A percentile compares a stretch with the other conserved stretches of the same genome.
Evolutionary conservation across 2,797 vertebrate genomes (phyloP).

Genomic region (Poeciliopsis turneri): DNA sequence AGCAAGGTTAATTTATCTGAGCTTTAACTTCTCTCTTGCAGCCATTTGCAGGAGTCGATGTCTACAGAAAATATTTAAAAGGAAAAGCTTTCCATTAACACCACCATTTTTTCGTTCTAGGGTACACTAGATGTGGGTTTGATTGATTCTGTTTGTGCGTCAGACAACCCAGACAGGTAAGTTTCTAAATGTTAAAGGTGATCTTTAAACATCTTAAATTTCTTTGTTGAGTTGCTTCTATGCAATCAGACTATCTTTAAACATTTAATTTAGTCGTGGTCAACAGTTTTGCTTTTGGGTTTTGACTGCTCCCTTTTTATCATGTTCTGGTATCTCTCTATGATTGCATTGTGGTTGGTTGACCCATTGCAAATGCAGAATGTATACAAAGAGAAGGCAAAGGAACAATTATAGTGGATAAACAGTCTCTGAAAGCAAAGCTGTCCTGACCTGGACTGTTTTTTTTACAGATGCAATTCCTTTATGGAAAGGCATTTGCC

Average conservation of each 20-base stretch:
- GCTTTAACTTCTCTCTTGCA: not conserved
- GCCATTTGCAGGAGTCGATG: not conserved
- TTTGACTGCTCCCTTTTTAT: not conserved
- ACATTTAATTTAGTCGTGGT: not conserved
- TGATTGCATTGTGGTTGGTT: not conserved
- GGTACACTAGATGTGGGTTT: constrained; percentile 88
- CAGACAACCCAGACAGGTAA: constrained; percentile 88
- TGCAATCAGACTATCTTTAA: not conserved
- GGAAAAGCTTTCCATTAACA: not conserved
- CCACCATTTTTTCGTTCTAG: constrained; percentile 56
- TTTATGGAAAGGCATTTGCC: not conserved
- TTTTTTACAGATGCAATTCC: not conserved
- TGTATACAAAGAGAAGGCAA: not conserved
- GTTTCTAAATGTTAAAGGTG: not conserved
- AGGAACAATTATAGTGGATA: not conserved
- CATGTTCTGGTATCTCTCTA: not conserved
- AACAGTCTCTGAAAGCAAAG: not conserved
- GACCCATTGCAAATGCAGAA: not conserved
- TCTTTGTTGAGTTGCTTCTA: not conserved
- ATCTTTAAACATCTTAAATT: not conserved
- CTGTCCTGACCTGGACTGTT: not conserved
- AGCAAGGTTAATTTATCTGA: not conserved
- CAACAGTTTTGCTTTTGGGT: not conserved
- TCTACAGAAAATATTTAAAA: not conserved
- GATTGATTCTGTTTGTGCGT: constrained; percentile 88